Evolutionary conservation across 1,140 invertebrate genomes (phyloP).

Genomic region (Zaprionus vittiger): DNA sequence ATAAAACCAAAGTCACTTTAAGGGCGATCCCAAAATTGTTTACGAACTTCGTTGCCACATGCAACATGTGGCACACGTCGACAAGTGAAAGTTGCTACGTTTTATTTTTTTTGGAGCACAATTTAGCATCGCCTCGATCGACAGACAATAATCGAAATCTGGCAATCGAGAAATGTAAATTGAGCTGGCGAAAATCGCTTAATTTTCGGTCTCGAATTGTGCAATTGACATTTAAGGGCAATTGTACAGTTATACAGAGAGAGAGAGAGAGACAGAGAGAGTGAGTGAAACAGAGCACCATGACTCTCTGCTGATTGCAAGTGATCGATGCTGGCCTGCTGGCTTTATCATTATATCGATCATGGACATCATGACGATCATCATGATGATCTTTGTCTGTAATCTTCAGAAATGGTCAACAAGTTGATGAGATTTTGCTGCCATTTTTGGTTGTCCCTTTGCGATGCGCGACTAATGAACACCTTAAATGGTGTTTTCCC

Average conservation of each 20-base stretch:
- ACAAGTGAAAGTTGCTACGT: slow-evolving; percentile 66
- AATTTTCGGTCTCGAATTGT: slow-evolving; percentile 52
- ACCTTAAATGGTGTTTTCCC: slow-evolving; percentile 69
- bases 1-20: background rate
- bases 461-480: slow-evolving; percentile 69
- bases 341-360: slow-evolving; percentile 53
- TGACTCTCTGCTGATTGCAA: slow-evolving; percentile 18
- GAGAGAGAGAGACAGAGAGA: background rate
- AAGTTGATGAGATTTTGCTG: slow-evolving; percentile 73
- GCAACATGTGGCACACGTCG: slow-evolving; percentile 42
- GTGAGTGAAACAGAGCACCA: background rate
- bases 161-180: slow-evolving; percentile 70
- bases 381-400: slow-evolving; percentile 52
- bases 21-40: background rate
- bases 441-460: slow-evolving; percentile 76
- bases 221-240: slow-evolving; percentile 48
- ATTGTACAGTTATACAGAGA: slow-evolving; percentile 59
- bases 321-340: slow-evolving; percentile 53
- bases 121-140: slow-evolving; percentile 49
- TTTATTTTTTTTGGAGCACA: slow-evolving; percentile 48
- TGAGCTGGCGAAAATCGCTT: slow-evolving; percentile 74
- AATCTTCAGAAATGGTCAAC: slow-evolving; percentile 60
- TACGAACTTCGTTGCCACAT: slow-evolving; percentile 7
- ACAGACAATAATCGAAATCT: slow-evolving; percentile 73
- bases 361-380: slow-evolving; percentile 23